Conservation (phyloP, 2,888 invertebrate genomes). For the Drosophila mettleri region DNA sequence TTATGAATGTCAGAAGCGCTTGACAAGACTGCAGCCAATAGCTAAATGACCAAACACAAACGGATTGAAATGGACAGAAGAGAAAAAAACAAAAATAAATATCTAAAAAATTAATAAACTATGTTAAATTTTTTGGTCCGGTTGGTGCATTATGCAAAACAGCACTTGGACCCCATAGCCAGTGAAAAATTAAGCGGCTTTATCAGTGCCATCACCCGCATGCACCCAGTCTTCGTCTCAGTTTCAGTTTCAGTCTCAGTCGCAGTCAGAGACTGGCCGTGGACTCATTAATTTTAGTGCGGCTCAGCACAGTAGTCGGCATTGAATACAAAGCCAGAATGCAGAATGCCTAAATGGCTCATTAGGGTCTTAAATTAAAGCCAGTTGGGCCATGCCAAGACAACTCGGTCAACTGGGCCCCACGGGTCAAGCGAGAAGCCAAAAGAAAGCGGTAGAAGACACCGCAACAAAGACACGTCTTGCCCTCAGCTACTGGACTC, state of each 20-base stretch:
- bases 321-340: conserved; percentile 75
- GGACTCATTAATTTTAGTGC: conserved; percentile 74
- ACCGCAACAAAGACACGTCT: conserved; percentile 48
- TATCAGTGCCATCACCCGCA: conserved; percentile 78
- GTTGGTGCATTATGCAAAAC: conserved; percentile 73
- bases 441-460: conserved; percentile 55
- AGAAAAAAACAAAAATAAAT: conserved; percentile 26
- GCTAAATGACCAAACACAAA: conserved; percentile 23
- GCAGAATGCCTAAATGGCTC: conserved; percentile 78
- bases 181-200: conserved; percentile 78
- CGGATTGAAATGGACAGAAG: conserved; percentile 11
- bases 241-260: conserved; percentile 12
- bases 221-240: conserved; percentile 33
- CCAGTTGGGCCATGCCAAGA: conserved; percentile 52
- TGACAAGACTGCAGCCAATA: conserved; percentile 34
- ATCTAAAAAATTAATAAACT: conserved; percentile 71
- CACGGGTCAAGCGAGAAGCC: conserved; percentile 52
- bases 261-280: conserved; percentile 54
- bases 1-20: conserved; percentile 68
- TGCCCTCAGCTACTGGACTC: conserved; percentile 37
- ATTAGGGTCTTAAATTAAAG: conserved; percentile 80
- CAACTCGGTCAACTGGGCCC: conserved; percentile 75
- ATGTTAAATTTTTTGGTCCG: conserved; percentile 51
- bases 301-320: conserved; percentile 73
- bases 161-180: conserved; percentile 51